Conservation (phyloP, 2,888 invertebrate species). For the Alcis repandata region DNA sequence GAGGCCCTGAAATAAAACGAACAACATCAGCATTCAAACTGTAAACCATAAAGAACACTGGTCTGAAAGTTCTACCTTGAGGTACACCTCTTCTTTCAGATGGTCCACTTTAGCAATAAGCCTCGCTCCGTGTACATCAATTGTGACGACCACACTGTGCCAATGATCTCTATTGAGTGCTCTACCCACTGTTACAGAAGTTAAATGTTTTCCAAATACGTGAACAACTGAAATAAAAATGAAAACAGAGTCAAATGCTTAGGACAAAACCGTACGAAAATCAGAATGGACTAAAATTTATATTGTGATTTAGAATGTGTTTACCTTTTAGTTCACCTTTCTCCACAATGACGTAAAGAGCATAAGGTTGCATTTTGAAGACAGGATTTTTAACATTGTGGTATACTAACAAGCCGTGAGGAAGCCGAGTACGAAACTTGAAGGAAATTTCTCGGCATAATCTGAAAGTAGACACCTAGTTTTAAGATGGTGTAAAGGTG, state of each 20-base stretch:
- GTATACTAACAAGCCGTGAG: slow-evolving; percentile 95
- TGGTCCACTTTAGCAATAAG: slow-evolving; percentile 95
- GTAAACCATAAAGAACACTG: slow-evolving; percentile 27
- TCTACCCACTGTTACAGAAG: slow-evolving; percentile 93
- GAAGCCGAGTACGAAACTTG: slow-evolving; percentile 94
- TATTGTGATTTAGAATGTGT: too few relatives aligned
- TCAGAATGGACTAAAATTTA: too few relatives aligned
- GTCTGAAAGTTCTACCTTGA: slow-evolving; percentile 80
- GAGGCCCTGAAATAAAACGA: slow-evolving; percentile 85
- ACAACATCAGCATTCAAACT: slow-evolving; percentile 35
- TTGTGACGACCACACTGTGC: slow-evolving; percentile 95
- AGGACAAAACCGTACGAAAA: too few relatives aligned
- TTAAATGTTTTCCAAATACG: slow-evolving; percentile 95
- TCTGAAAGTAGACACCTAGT: slow-evolving; percentile 77
- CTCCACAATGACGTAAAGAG: slow-evolving; percentile 96
- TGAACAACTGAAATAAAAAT: slow-evolving; percentile 89
- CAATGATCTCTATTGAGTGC: slow-evolving; percentile 95
- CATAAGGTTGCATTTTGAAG: slow-evolving; percentile 94
- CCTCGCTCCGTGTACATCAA: slow-evolving; percentile 94
- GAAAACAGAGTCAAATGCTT: slow-evolving; percentile 6
- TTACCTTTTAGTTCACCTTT: slow-evolving; percentile 94
- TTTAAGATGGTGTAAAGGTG: too few relatives aligned
- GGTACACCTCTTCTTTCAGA: slow-evolving; percentile 92
- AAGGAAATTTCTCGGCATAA: slow-evolving; percentile 95
- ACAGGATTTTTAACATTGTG: slow-evolving; percentile 96